A percentile compares a stretch with the other conserved stretches of the same genome.
Evolutionary conservation across 2,113 vertebrate genomes (phyloP).

Genomic region (Glaucomys volans): DNA sequence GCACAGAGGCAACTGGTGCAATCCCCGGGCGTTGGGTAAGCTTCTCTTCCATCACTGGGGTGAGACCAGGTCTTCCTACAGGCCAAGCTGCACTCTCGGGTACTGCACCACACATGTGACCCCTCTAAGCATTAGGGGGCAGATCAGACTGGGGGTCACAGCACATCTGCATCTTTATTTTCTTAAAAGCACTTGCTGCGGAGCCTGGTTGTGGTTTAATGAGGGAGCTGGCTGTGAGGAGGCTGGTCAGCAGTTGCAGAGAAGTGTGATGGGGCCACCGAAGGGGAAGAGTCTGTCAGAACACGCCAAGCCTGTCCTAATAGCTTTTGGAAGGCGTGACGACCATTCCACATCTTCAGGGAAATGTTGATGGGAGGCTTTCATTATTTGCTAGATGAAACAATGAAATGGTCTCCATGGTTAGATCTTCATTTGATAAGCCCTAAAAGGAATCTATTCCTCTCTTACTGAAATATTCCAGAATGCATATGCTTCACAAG

Average conservation of each 20-base stretch:
- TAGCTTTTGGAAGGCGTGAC: background rate
- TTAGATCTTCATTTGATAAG: constrained; percentile 41
- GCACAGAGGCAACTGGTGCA: background rate
- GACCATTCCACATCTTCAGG: background rate
- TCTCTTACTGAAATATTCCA: background rate
- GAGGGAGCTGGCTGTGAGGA: background rate
- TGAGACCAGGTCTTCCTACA: background rate
- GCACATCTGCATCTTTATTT: constrained; percentile 13
- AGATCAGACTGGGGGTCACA: background rate
- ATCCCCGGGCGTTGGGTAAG: background rate
- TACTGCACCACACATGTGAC: background rate
- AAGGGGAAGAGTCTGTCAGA: background rate
- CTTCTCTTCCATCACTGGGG: background rate
- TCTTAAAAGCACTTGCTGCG: constrained; percentile 16
- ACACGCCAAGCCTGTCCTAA: background rate
- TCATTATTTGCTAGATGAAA: background rate
- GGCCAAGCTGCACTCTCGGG: background rate
- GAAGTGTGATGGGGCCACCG: background rate
- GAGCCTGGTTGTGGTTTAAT: background rate
- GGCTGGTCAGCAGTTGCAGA: background rate
- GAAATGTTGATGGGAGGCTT: background rate
- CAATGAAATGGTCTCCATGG: background rate
- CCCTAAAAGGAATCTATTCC: background rate
- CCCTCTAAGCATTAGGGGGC: background rate
- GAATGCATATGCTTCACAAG: background rate